Evolutionary conservation across 2,113 vertebrate species (phyloP).

Genomic region (Excalfactoria chinensis): DNA sequence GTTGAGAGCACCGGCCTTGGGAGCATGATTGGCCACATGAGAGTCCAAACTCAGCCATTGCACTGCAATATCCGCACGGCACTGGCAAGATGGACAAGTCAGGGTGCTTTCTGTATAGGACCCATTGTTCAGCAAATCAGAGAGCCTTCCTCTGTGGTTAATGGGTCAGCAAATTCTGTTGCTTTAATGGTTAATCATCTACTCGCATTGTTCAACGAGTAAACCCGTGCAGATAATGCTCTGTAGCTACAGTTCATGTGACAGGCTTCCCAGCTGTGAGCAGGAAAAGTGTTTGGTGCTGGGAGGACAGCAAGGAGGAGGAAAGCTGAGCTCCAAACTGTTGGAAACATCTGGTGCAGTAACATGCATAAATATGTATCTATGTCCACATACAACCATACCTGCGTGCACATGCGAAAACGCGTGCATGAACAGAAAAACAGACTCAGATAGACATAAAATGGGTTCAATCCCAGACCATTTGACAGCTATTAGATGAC

Average conservation of each 20-base stretch:
- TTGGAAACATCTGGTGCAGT: neutral
- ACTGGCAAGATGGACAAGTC: neutral
- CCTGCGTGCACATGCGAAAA: fast-evolving
- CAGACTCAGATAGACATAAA: neutral
- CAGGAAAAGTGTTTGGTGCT: neutral
- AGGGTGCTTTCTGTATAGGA: conserved; percentile 34
- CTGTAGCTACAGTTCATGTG: conserved; percentile 18
- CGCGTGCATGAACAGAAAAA: neutral
- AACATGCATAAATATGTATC: fast-evolving
- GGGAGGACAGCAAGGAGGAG: neutral
- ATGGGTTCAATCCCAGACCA: neutral
- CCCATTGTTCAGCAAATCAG: conserved; percentile 9
- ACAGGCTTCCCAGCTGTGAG: neutral
- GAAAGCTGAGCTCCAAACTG: neutral
- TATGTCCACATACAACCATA: fast-evolving
- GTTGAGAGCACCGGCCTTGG: fast-evolving
- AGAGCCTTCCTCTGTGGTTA: conserved; percentile 57
- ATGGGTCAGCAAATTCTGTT: conserved; percentile 68
- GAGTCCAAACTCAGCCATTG: neutral
- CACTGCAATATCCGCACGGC: neutral
- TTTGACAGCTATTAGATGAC: neutral
- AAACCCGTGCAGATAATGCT: conserved; percentile 44
- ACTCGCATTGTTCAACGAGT: conserved; percentile 35
- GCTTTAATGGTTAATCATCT: conserved; percentile 76
- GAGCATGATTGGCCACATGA: neutral